phyloP scores from a whole-genome alignment of 2,113 vertebrate species.

The Struthio camelus region DNA sequence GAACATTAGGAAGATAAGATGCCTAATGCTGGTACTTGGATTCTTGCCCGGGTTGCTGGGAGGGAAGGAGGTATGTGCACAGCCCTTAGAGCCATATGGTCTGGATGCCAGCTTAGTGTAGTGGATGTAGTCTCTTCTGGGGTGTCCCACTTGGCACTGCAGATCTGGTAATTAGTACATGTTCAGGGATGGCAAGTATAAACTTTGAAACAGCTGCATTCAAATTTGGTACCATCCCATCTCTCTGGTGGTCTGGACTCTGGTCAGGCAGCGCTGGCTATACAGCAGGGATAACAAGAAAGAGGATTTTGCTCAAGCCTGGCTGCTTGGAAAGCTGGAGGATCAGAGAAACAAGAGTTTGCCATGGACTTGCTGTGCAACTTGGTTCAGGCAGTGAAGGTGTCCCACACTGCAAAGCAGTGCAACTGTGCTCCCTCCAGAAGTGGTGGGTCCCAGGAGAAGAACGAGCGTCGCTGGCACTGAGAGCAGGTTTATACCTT shows the following conservation, averaged over 20 bases:
- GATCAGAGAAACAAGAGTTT: background rate
- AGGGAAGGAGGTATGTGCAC: background rate
- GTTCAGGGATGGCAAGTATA: no score
- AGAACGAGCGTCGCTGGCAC: background rate
- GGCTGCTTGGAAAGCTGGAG: background rate
- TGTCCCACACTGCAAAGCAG: background rate
- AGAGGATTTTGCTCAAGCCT: background rate
- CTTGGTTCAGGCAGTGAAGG: background rate
- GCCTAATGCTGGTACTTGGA: background rate
- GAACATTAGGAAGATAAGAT: background rate
- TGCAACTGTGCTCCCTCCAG: background rate
- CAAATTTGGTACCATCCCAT: background rate
- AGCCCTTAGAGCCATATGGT: fast-evolving
- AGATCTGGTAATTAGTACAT: background rate
- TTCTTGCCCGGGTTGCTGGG: background rate
- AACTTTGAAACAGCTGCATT: background rate
- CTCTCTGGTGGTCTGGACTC: background rate
- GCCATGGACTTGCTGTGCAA: background rate
- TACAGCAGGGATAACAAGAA: fast-evolving
- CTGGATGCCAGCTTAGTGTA: background rate
- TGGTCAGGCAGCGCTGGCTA: background rate
- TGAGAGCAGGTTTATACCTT: background rate
- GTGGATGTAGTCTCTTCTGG: background rate
- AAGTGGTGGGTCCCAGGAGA: background rate
- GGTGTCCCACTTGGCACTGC: background rate